Evolutionary conservation across 2,888 invertebrate species (phyloP).

Genomic region (Drosophila prostipennis): DNA sequence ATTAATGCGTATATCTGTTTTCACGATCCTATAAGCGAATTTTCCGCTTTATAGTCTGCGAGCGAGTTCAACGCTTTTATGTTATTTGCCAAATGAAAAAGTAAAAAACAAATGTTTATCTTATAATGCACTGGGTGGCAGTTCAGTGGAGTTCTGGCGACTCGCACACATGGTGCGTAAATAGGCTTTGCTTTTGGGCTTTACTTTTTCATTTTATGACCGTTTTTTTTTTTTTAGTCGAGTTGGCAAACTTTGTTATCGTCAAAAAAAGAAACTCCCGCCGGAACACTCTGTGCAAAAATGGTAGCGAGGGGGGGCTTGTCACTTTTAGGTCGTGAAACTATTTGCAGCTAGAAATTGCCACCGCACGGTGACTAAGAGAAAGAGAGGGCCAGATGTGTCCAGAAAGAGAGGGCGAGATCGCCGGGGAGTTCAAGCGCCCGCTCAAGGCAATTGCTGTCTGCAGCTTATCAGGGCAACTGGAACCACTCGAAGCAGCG

Average conservation of each 20-base stretch:
- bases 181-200: conserved; percentile 77
- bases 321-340: conserved; percentile 74
- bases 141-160: conserved; percentile 38
- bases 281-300: conserved; percentile 3
- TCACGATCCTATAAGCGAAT: conserved; percentile 10
- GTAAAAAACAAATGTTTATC: conserved; percentile 78
- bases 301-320: conserved; percentile 19
- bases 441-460: conserved; percentile 68
- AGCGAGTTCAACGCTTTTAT: conserved; percentile 73
- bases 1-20: conserved; percentile 3
- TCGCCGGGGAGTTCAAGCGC: conserved; percentile 68
- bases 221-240: conserved; percentile 52
- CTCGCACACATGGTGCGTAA: conserved; percentile 55
- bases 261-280: conserved; percentile 29
- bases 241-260: conserved; percentile 74
- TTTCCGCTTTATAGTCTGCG: conserved; percentile 8
- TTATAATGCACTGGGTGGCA: conserved; percentile 60
- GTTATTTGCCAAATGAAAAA: conserved; percentile 78
- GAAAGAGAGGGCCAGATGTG: neutral
- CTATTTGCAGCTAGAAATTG: conserved; percentile 62
- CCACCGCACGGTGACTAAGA: conserved; percentile 34
- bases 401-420: neutral
- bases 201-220: conserved; percentile 69
- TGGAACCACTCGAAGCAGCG: conserved; percentile 56
- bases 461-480: conserved; percentile 62